Conservation (phyloP, 2,888 invertebrate genomes). For the Diachrysia chrysitis region DNA sequence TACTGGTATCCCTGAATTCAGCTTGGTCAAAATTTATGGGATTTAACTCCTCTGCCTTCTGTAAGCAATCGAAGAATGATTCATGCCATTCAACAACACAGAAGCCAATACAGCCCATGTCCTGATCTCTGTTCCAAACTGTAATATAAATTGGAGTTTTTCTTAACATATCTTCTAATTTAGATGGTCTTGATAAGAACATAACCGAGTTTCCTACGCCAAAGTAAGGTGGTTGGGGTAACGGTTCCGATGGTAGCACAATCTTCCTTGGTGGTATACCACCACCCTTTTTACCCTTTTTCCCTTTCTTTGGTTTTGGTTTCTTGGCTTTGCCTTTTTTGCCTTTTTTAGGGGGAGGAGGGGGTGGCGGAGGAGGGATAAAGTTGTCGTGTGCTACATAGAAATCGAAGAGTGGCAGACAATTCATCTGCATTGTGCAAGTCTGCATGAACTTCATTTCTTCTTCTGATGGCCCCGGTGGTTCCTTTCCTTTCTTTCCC, state of each 20-base stretch:
- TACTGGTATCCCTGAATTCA: conserved; percentile 77
- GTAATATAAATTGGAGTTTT: conserved; percentile 82
- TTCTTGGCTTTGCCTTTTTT: conserved; percentile 61
- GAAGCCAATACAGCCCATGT: conserved; percentile 81
- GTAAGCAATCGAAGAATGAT: conserved; percentile 77
- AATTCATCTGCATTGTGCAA: conserved; percentile 83
- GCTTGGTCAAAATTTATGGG: conserved; percentile 81
- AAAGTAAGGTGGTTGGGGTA: conserved; percentile 84
- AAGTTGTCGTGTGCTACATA: conserved; percentile 86
- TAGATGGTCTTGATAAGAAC: conserved; percentile 82
- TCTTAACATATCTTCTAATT: conserved; percentile 76
- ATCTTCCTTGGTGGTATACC: conserved; percentile 65
- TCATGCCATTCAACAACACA: conserved; percentile 81
- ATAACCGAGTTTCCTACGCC: conserved; percentile 84
- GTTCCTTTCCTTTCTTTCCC: conserved; percentile 79
- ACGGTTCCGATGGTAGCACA: conserved; percentile 80
- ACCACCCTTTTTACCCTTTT: conserved; percentile 74
- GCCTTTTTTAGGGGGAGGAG: conserved; percentile 72
- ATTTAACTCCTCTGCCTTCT: conserved; percentile 75
- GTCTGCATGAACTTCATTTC: conserved; percentile 86
- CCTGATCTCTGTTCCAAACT: conserved; percentile 85
- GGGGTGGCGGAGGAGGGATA: conserved; percentile 80
- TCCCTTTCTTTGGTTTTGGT: conserved; percentile 65
- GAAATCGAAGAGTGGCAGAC: conserved; percentile 83
- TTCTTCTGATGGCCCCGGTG: conserved; percentile 83